Evolutionary conservation across 2,888 invertebrate genomes (phyloP), one percentile per base, ranked within the genome.

Genomic region (Amphimallon solstitiale): DNA sequence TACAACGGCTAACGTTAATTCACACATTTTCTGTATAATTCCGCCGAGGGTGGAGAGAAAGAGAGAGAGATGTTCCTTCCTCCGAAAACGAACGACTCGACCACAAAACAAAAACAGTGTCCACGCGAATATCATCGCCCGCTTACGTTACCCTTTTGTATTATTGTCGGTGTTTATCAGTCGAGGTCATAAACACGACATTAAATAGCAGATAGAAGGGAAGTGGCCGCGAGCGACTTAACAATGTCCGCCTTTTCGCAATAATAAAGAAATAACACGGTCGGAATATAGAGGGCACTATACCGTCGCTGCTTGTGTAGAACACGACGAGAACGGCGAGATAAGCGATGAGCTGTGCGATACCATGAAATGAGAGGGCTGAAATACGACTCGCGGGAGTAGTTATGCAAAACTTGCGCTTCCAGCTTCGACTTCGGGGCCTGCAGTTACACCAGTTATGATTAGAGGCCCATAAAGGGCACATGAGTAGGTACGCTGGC

Each of bases 381-480:
- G 72, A 73, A 77, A 82, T 79, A 76, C 75, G 76, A 71, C 82
- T 75, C 81, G 66, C 49, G 82, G 81, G 82, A 77, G 79, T 76
- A 79, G 82, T 82, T 82, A 82, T 82, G 82, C 80, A 82, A 81
- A 82, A 81, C 79, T 79, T 75, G 77, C 74, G 72, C 76, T 38
- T 12, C 17, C 59, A 37, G 3, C n/a, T 38, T 71, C 72, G 76
- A 72, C 71, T 70, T 71, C 71, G 72, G 76, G 74, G 72, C 70
- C 73, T 73, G 73, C 73, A 76, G 77, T 75, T 76, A 75, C 76
- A 76, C 74, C 75, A 72, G 77, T 78, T 79, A 79, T 79, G 78
- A 79, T 77, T 77, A 77, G 77, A 73, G 74, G 71, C 75, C 74
- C 77, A 52, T 78, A 76, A 77, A 78, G 75, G 75, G 77, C 77